Percentiles rank a stretch among this genome's conserved stretches.
Evolutionary conservation across 2,888 invertebrate genomes (phyloP).

Genomic region (Aspidiotus rigidus): DNA sequence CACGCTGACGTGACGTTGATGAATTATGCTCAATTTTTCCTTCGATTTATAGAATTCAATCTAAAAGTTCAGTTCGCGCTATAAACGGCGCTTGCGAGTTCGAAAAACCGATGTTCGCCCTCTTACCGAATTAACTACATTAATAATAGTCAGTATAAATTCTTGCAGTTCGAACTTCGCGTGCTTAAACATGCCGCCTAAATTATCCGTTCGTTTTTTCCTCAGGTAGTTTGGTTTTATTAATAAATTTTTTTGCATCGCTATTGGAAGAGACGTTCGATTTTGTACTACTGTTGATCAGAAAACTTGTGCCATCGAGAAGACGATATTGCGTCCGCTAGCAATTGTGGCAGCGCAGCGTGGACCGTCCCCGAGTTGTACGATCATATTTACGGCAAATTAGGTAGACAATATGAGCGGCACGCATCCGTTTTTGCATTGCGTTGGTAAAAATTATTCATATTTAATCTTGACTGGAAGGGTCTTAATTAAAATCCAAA

Average conservation of each 20-base stretch:
- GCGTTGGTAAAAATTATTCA: too few species aligned
- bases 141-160: conserved; percentile 21
- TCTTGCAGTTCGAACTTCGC: conserved; percentile 14
- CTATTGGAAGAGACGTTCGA: background rate
- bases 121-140: conserved; percentile 24
- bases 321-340: too few species aligned
- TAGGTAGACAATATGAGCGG: too few species aligned
- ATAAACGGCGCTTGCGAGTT: background rate
- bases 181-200: conserved; percentile 19
- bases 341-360: too few species aligned
- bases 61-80: conserved; percentile 22
- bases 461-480: too few species aligned
- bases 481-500: too few species aligned
- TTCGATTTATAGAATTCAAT: conserved; percentile 30
- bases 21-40: conserved; percentile 31
- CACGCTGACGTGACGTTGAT: conserved; percentile 27
- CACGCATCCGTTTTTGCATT: too few species aligned
- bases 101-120: conserved; percentile 21
- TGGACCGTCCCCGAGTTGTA: too few species aligned
- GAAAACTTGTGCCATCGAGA: too few species aligned
- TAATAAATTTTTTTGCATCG: background rate
- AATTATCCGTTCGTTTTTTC: background rate
- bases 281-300: too few species aligned
- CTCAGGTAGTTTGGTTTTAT: background rate
- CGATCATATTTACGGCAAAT: too few species aligned